Percentiles rank a stretch among this genome's conserved stretches.
These are phyloP conservation scores for Phalera bucephala DNA, from an alignment of 2,888 invertebrate genomes.

Conservation along the genomic window DNA sequence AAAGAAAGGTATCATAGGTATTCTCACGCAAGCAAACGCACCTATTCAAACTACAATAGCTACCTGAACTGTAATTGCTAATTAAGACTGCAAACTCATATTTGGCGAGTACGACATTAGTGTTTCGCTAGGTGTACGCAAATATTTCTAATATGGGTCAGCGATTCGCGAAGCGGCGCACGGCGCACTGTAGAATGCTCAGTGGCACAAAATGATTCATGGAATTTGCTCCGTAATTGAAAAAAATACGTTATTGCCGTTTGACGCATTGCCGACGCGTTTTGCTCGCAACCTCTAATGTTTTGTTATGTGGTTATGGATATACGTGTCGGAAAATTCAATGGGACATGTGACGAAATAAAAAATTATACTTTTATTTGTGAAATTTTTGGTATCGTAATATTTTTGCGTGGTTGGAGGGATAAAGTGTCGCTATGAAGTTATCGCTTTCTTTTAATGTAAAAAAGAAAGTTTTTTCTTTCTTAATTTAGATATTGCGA, in stretches of 20 bases:
- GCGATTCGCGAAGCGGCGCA: conserved; percentile 40
- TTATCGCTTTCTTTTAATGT: too few relatives aligned
- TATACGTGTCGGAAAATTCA: too few relatives aligned
- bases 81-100: conserved; percentile 35
- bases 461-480: too few relatives aligned
- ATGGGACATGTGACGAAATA: too few relatives aligned
- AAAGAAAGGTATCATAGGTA: too few relatives aligned
- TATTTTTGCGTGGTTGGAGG: too few relatives aligned
- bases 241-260: conserved; percentile 78
- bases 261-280: conserved; percentile 61
- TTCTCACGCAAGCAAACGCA: too few relatives aligned
- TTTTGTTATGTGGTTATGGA: background rate
- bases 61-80: conserved; percentile 12
- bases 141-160: conserved; percentile 72
- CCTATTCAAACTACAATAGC: too few relatives aligned
- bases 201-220: conserved; percentile 71
- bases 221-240: conserved; percentile 78
- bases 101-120: conserved; percentile 41
- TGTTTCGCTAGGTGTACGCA: conserved; percentile 59
- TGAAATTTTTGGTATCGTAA: too few relatives aligned
- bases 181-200: conserved; percentile 56
- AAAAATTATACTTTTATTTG: too few relatives aligned
- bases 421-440: too few relatives aligned
- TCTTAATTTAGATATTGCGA: too few relatives aligned
- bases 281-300: conserved; percentile 41